Conservation (phyloP, 2,888 invertebrate species). For the Ametastegia equiseti region DNA sequence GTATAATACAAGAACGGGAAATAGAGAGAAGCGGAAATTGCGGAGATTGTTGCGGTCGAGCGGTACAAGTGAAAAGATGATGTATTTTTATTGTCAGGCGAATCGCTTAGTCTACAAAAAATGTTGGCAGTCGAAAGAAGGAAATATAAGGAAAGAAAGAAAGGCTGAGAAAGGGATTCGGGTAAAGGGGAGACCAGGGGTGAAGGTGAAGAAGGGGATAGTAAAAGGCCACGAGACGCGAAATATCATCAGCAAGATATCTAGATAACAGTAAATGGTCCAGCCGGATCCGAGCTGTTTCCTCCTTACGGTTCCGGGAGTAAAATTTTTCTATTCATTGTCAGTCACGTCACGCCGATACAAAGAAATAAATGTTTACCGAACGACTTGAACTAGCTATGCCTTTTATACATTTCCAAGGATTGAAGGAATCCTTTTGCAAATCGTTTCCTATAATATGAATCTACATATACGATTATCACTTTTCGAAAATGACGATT, state of each 20-base stretch:
- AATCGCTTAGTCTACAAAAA: slow-evolving; percentile 39
- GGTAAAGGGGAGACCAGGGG: not conserved
- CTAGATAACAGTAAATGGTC: slow-evolving; percentile 15
- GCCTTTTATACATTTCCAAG: too few species aligned
- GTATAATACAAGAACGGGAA: slow-evolving; percentile 6
- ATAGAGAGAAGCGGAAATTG: slow-evolving; percentile 58
- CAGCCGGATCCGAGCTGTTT: not conserved
- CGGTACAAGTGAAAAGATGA: slow-evolving; percentile 40
- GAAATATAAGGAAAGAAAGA: not conserved
- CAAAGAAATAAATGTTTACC: not conserved
- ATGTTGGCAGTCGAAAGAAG: slow-evolving; percentile 30
- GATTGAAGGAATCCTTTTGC: not conserved
- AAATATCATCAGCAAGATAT: slow-evolving; percentile 28
- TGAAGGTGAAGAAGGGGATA: not conserved
- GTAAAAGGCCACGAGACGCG: slow-evolving; percentile 2
- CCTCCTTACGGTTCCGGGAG: not conserved
- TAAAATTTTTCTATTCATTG: not conserved
- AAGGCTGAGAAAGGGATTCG: too few species aligned
- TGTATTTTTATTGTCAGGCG: slow-evolving; percentile 39
- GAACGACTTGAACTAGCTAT: not conserved
- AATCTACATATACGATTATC: too few species aligned
- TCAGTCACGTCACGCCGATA: not conserved
- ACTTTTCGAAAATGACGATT: too few species aligned
- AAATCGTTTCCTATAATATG: not conserved
- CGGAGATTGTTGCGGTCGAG: slow-evolving; percentile 53